phyloP scores from a whole-genome alignment of 1,140 invertebrate genomes.

The Drosophila ambigua region DNA sequence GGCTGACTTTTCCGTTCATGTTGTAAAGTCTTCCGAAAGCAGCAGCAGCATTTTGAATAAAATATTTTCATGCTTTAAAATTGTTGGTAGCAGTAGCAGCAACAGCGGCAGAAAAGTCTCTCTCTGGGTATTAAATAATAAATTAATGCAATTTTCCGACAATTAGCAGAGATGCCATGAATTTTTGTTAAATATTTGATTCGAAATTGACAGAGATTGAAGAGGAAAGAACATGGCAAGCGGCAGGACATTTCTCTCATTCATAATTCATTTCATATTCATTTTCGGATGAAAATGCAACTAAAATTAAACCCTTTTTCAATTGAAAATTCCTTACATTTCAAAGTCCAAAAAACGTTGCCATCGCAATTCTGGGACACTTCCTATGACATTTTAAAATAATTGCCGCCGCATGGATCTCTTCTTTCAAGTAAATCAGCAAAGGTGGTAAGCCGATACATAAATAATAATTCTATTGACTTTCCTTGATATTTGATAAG shows the following conservation, averaged over 20 bases:
- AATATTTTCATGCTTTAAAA: conserved; percentile 10
- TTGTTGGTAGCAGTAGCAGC: background rate
- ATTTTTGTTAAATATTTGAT: conserved; percentile 26
- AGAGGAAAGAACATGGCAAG: no score
- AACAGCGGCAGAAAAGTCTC: no score
- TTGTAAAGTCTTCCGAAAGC: conserved; percentile 3
- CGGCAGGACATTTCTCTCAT: no score
- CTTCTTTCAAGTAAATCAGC: conserved; percentile 23
- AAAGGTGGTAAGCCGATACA: conserved; percentile 15
- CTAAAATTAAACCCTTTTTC: no score
- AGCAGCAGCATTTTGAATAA: conserved; percentile 25
- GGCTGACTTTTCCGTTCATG: background rate
- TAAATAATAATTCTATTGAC: background rate
- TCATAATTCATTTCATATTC: no score
- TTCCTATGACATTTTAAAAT: conserved; percentile 43
- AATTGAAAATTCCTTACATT: no score
- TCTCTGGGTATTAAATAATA: conserved; percentile 30
- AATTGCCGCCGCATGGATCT: conserved; percentile 26
- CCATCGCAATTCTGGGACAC: conserved; percentile 30
- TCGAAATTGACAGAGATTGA: background rate
- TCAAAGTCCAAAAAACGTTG: background rate
- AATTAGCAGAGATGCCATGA: conserved; percentile 19
- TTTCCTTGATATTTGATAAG: conserved; percentile 31
- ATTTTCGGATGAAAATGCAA: no score
- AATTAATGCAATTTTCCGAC: conserved; percentile 41